Conservation (phyloP, 1,140 invertebrate genomes). For the Caenorhabditis remanei region DNA sequence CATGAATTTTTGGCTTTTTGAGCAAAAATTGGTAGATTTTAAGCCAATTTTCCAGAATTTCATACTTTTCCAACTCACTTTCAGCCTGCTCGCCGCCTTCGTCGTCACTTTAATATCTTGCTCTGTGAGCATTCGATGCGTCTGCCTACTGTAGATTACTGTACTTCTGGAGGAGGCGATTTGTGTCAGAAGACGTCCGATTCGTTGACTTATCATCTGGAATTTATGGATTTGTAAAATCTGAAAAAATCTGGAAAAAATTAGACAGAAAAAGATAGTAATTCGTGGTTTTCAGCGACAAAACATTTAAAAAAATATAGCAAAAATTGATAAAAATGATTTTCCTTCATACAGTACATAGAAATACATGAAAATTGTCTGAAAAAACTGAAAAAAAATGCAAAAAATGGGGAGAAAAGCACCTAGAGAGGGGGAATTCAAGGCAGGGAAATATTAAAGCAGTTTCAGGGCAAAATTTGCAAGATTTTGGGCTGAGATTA, state of each 20-base stretch:
- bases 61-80: conserved; percentile 5
- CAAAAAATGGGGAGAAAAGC: background rate
- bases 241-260: no score
- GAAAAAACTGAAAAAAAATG: background rate
- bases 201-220: background rate
- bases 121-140: conserved; percentile 1
- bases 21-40: background rate
- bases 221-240: no score
- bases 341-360: no score
- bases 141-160: background rate
- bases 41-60: background rate
- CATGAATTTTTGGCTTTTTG: background rate
- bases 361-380: no score
- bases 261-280: background rate
- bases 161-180: background rate
- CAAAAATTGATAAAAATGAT: no score
- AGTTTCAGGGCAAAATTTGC: background rate
- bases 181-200: background rate
- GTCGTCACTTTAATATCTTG: conserved; percentile 48
- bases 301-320: background rate
- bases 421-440: background rate
- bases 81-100: conserved; percentile 37
- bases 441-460: background rate
- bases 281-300: background rate
- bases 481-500: background rate